Evolutionary conservation across 2,113 vertebrate species (phyloP), one percentile per base, ranked within the genome.

Genomic region (Leiothrix lutea): DNA sequence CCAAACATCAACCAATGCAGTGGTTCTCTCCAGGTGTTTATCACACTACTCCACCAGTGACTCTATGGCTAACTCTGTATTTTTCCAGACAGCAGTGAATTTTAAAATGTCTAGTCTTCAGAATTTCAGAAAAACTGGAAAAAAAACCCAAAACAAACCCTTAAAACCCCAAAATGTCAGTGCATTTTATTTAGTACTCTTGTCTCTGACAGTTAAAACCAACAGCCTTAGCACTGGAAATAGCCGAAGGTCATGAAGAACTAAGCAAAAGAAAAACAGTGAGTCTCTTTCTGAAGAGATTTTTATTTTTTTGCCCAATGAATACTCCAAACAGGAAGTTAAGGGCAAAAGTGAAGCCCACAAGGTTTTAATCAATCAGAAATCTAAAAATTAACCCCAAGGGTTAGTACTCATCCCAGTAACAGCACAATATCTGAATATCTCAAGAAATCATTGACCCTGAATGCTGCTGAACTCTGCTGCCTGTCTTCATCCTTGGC

Each of bases 101-200:
- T 81, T 51, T 42, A 74, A 86, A 74, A 10, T 24, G 62, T 3
- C 29, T 44, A 5, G 67, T 4, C 33, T 48, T 40, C 24, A 58
- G 13, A 53, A 92, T 61, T 87, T 80, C 22, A 73, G 11, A 66
- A 45, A 73, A 78, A 42, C 1, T 19, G 18, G 18, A 6, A 29
- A 44, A 56, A 53, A 51, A 57, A 61, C 0, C 14, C n/a, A 45
- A 16, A 5, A 11, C 11, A 53, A 13, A 16, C 3, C 5, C 35
- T 44, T 22, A 28, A 19, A 28, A 0, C 0, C 8, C 2, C 26
- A 42, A 16, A 74, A 18, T 4, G 17, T 28, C 22, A 42, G 7
- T 14, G 15, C 47, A 64, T 35, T 86, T 80, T 61, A 78, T 24
- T 58, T 66, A 58, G 12, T 60, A 33, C 16, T 84, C 16, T 51